These are phyloP conservation scores for Volucella zonaria DNA, from an alignment of 2,888 invertebrate species.

Conservation along the genomic window DNA sequence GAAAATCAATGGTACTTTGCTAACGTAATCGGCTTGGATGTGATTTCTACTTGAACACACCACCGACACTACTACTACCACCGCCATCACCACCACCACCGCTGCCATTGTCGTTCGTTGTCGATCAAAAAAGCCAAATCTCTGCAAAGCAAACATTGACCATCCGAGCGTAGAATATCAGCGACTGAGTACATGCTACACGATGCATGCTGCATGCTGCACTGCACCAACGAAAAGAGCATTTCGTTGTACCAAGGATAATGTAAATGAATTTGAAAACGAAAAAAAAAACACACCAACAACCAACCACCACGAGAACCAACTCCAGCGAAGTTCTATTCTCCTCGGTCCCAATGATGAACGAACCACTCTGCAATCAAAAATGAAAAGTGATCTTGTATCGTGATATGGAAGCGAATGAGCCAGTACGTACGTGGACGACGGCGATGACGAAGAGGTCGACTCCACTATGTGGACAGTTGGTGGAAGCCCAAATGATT, in stretches of 20 bases:
- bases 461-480: conserved; percentile 65
- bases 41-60: conserved; percentile 57
- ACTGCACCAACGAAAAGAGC: conserved; percentile 71
- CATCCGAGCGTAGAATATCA: conserved; percentile 32
- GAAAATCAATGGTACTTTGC: conserved; percentile 65
- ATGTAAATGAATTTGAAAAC: conserved; percentile 74
- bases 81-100: conserved; percentile 37
- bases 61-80: conserved; percentile 53
- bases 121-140: conserved; percentile 37
- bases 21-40: conserved; percentile 68
- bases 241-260: conserved; percentile 75
- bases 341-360: conserved; percentile 58
- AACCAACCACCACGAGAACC: conserved; percentile 24
- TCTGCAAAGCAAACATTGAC: conserved; percentile 25
- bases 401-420: conserved; percentile 74
- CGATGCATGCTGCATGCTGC: conserved; percentile 60
- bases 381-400: conserved; percentile 74
- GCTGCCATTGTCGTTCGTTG: conserved; percentile 4
- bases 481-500: conserved; percentile 67
- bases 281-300: conserved; percentile 21
- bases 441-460: neutral
- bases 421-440: conserved; percentile 31
- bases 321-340: conserved; percentile 50
- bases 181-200: conserved; percentile 12
- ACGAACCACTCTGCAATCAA: conserved; percentile 73